Conservation (phyloP, 2,888 invertebrate genomes). For the Zygothrica quintamaculata region DNA sequence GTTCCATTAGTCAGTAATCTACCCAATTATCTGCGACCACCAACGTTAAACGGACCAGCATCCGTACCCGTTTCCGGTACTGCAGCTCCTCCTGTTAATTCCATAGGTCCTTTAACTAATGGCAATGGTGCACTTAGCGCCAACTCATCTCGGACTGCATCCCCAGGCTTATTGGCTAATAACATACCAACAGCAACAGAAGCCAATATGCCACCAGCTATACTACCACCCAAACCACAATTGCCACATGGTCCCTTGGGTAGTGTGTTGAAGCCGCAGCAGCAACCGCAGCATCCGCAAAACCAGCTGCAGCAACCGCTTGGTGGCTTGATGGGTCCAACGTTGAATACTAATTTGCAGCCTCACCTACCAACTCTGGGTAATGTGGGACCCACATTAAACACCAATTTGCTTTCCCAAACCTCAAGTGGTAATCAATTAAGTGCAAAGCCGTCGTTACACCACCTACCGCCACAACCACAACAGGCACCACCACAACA, state of each 20-base stretch:
- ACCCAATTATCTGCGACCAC: conserved; percentile 73
- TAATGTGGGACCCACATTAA: conserved; percentile 2
- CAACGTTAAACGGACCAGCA: conserved; percentile 61
- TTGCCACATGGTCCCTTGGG: conserved; percentile 31
- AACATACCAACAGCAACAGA: conserved; percentile 2
- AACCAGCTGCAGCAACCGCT: not conserved
- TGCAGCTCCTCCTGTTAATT: conserved; percentile 3
- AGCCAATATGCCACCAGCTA: conserved; percentile 14
- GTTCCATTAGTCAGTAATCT: conserved; percentile 53
- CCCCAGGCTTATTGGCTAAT: conserved; percentile 65
- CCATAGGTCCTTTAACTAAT: conserved; percentile 50
- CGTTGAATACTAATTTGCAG: not conserved
- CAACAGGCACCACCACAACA: conserved; percentile 3
- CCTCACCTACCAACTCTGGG: not conserved
- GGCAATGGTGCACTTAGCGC: conserved; percentile 77
- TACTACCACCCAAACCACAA: conserved; percentile 15
- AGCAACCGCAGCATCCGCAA: conserved; percentile 2
- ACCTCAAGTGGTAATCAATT: conserved; percentile 11
- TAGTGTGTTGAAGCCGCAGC: not conserved
- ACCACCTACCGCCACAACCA: not conserved
- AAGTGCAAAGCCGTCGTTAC: not conserved
- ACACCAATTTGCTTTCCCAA: conserved; percentile 6
- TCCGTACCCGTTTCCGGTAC: conserved; percentile 1
- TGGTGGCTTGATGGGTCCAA: not conserved
- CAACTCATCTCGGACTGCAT: conserved; percentile 83